These are phyloP conservation scores for Centropus bengalensis DNA, from an alignment of 2,113 vertebrate genomes.

Conservation along the genomic window DNA sequence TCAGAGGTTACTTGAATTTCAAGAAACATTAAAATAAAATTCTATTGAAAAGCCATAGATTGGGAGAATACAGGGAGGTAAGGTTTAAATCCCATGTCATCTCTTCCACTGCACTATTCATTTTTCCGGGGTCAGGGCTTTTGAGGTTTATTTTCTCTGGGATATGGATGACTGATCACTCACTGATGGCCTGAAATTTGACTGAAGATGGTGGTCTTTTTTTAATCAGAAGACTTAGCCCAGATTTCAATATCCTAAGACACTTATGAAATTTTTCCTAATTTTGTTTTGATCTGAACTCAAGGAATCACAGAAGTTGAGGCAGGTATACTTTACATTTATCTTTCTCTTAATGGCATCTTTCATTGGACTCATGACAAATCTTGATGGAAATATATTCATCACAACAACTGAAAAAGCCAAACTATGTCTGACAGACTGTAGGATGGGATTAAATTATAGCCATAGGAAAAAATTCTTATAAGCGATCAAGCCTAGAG, in stretches of 20 bases:
- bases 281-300: not conserved
- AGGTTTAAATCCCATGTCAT: not conserved
- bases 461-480: not conserved
- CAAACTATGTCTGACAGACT: not conserved
- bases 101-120: not conserved
- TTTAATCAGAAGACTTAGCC: not conserved
- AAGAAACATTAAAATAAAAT: not conserved
- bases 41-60: not conserved
- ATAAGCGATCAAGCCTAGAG: not conserved
- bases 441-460: not conserved
- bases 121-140: not conserved
- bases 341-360: not conserved
- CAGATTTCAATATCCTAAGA: not conserved
- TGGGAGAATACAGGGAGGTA: not conserved
- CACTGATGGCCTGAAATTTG: not conserved
- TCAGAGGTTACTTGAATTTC: not conserved
- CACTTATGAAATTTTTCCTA: not conserved
- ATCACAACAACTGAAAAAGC: not conserved
- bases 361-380: not conserved
- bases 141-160: not conserved
- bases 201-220: not conserved
- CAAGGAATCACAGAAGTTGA: not conserved
- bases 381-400: not conserved
- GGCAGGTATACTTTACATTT: not conserved
- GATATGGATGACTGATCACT: not conserved